Conservation (phyloP, 2,113 vertebrate genomes). For the Macaca mulatta region DNA sequence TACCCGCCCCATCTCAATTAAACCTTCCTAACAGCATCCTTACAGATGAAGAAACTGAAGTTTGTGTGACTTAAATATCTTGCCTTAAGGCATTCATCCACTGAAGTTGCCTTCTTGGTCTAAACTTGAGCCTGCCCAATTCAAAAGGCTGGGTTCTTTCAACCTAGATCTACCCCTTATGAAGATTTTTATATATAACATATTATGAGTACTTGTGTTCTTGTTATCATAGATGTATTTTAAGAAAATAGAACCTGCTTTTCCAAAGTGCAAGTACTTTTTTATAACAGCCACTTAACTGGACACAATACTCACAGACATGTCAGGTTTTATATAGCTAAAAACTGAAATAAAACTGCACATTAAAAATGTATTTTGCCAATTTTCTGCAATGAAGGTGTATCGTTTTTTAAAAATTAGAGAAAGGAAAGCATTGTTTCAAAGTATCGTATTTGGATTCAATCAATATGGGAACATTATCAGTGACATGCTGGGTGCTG, state of each 20-base stretch:
- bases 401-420: background rate
- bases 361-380: background rate
- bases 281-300: background rate
- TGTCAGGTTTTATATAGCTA: background rate
- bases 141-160: background rate
- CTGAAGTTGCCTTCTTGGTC: too few relatives aligned
- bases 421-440: background rate
- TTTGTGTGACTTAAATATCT: fast-evolving
- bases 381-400: background rate
- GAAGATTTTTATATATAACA: fast-evolving
- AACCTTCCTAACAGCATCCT: background rate
- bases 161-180: fast-evolving
- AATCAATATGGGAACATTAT: background rate
- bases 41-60: background rate
- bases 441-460: background rate
- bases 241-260: background rate
- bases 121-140: fast-evolving
- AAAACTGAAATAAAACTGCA: background rate
- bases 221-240: background rate
- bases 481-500: too few relatives aligned
- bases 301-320: background rate
- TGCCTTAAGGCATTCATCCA: too few relatives aligned
- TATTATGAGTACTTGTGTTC: background rate
- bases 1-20: background rate
- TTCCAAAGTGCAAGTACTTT: background rate